A percentile compares a stretch with the other conserved stretches of the same genome.
These are phyloP conservation scores for Drosophila borealis DNA, from an alignment of 2,888 invertebrate genomes.

Conservation along the genomic window DNA sequence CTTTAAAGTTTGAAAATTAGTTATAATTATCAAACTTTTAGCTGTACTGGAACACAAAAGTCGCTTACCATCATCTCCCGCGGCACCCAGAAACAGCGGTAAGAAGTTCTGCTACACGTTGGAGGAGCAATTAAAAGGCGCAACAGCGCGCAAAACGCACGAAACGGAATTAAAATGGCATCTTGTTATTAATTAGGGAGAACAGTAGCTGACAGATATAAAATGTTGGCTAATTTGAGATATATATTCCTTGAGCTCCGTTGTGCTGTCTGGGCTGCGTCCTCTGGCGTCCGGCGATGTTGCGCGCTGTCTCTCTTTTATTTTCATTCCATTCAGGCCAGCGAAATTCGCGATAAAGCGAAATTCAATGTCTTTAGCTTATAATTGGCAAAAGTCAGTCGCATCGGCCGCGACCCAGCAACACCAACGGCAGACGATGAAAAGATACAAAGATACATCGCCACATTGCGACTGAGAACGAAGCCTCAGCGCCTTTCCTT, in stretches of 20 bases:
- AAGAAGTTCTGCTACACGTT: constrained; percentile 31
- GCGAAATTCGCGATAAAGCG: constrained; percentile 76
- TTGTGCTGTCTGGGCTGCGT: constrained; percentile 19
- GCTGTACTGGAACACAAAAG: constrained; percentile 46
- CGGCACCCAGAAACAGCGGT: not conserved
- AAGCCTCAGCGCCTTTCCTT: constrained; percentile 1
- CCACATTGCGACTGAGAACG: constrained; percentile 18
- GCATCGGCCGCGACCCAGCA: constrained; percentile 32
- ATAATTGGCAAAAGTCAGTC: constrained; percentile 74
- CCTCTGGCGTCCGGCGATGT: constrained; percentile 25
- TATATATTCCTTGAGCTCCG: constrained; percentile 56
- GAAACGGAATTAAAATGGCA: constrained; percentile 81
- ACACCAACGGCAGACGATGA: constrained; percentile 36
- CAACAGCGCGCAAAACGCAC: constrained; percentile 78
- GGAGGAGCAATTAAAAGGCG: constrained; percentile 77
- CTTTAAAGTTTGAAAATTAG: constrained; percentile 61
- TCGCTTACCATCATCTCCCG: constrained; percentile 33
- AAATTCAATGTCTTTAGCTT: constrained; percentile 80
- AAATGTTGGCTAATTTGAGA: constrained; percentile 84
- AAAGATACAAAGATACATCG: constrained; percentile 68
- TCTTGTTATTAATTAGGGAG: constrained; percentile 84
- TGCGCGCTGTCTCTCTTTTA: constrained; percentile 51
- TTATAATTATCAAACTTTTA: constrained; percentile 63
- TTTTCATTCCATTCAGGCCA: constrained; percentile 54
- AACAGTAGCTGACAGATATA: constrained; percentile 84